Base-by-base conservation (phyloP, 2,888 invertebrate genomes). In the Crematogaster levior region DNA sequence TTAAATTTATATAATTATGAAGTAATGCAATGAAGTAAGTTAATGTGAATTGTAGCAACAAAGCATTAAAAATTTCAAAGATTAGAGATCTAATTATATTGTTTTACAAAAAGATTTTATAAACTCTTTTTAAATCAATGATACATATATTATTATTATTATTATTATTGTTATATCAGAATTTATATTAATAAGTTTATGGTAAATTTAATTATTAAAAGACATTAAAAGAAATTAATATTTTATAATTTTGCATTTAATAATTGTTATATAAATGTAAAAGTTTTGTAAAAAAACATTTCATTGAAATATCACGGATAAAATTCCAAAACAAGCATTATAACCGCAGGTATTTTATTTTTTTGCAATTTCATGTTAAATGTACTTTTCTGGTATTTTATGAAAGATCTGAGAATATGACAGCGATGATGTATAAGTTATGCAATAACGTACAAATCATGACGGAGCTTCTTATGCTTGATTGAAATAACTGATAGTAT, bases 161-260 rank as follows among this genome's bases (percentile, higher is more conserved):
- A 66, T 46, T 46, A 5, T 34, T 34, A 34, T n/a, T n/a, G 34
- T 34, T 34, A 27, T 5, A n/a, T n/a, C n/a, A 27, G 1, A 70
- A 53, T 53, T 58, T 10, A 53, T 53, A 37, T 34, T 27, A 72
- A 72, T 40, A 72, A 60, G 60, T 72, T 72, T 6, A 68, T 1
- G 10, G 34, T 56, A 70, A 51, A 34, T 58, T 72, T 27, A 72
- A 58, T 53, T 6, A 60, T 58, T 40, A n/a, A 58, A 56, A 37
- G n/a, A 37, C 40, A 56, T 72, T 72, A 40, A 51, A 51, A 40
- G 2, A 27, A n/a, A 58, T 72, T 40, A 56, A 70, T 53, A 37
- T 56, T 70, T 70, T 37, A 24, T 37, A 21, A 37, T 70, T 18
- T 70, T 37, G 58, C 37, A 56, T 70, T 70, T 72, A 15, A 58